Conservation (phyloP, 2,888 invertebrate species). For the Cephus pulcher region DNA sequence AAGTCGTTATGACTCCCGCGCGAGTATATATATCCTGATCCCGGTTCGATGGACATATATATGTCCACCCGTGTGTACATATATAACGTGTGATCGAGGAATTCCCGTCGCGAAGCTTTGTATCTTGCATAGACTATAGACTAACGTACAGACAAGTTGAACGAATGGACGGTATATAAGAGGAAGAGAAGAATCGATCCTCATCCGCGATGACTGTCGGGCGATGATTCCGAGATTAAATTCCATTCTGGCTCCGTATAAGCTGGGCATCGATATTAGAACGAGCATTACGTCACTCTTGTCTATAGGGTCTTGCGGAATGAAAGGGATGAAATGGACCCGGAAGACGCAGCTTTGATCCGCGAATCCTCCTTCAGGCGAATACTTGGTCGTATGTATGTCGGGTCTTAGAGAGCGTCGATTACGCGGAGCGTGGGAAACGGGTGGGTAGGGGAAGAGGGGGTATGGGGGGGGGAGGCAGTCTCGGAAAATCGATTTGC, state of each 20-base stretch:
- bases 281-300: background rate
- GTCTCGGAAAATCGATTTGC: slow-evolving; percentile 31
- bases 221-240: background rate
- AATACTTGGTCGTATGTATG: background rate
- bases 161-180: no score
- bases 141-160: no score
- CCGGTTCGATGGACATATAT: background rate
- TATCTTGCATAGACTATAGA: no score
- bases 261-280: no score
- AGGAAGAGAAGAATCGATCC: no score
- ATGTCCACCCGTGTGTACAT: background rate
- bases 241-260: no score
- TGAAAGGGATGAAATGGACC: background rate
- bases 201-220: background rate
- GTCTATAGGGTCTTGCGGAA: background rate
- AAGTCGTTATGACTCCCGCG: background rate
- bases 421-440: slow-evolving; percentile 27
- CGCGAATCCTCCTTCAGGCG: background rate
- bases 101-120: no score
- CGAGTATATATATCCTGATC: background rate
- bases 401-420: slow-evolving; percentile 6
- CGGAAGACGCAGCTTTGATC: background rate
- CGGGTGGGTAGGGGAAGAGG: no score
- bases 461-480: background rate
- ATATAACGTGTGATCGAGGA: background rate